Percentiles rank a stretch among this genome's conserved stretches.
These are phyloP conservation scores for Papilio polytes DNA, from an alignment of 1,140 invertebrate genomes.

Conservation along the genomic window DNA sequence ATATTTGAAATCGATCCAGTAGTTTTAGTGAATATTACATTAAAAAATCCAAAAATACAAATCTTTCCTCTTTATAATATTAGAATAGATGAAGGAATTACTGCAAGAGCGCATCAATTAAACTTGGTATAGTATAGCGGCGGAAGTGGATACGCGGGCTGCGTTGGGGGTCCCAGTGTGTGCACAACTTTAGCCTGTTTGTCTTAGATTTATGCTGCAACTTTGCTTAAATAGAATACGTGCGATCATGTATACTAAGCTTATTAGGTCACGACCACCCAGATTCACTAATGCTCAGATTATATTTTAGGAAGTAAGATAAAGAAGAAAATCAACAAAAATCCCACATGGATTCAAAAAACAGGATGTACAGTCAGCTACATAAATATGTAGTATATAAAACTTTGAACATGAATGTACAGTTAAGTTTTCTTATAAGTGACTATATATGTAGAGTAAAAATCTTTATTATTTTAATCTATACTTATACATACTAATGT, in stretches of 20 bases:
- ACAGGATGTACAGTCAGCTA: too few species aligned
- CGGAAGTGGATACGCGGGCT: constrained; percentile 27
- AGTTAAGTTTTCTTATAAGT: too few species aligned
- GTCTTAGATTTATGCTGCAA: constrained; percentile 16
- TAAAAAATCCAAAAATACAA: too few species aligned
- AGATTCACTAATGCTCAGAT: not conserved
- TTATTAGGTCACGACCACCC: constrained; percentile 2
- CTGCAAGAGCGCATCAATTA: constrained; percentile 26
- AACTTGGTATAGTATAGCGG: constrained; percentile 15
- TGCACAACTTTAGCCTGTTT: constrained; percentile 30
- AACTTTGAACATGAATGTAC: too few species aligned
- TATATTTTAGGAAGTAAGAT: not conserved
- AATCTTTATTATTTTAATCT: too few species aligned
- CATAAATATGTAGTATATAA: too few species aligned
- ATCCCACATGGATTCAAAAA: too few species aligned
- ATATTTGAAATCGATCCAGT: too few species aligned
- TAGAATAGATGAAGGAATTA: not conserved
- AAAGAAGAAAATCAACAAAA: not conserved
- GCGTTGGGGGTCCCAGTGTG: constrained; percentile 9
- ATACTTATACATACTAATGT: too few species aligned
- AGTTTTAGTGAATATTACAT: too few species aligned
- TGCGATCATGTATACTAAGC: not conserved
- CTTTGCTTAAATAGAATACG: constrained; percentile 19
- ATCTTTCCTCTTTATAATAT: too few species aligned
- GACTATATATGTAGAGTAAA: too few species aligned